A percentile compares a stretch with the other conserved stretches of the same genome.
phyloP scores from a whole-genome alignment of 2,797 vertebrate species.

The Neostethus bicornis region DNA sequence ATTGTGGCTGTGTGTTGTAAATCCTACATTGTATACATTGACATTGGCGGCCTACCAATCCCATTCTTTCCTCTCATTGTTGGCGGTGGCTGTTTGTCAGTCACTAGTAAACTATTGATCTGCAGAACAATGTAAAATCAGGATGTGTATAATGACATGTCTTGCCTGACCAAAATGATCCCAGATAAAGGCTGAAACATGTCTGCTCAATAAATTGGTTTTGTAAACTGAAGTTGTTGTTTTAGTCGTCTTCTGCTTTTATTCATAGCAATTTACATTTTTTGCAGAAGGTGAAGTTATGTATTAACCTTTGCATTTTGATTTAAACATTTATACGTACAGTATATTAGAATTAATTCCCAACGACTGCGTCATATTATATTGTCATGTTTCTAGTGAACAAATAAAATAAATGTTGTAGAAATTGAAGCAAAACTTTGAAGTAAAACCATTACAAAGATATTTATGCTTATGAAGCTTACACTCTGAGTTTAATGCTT shows the following conservation, averaged over 20 bases:
- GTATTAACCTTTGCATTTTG: not conserved
- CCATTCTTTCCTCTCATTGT: not conserved
- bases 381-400: not conserved
- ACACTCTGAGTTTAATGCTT: too few relatives aligned
- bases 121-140: slow-evolving; percentile 1
- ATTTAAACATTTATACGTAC: not conserved
- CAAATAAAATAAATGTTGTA: not conserved
- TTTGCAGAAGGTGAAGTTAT: not conserved
- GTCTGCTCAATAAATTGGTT: not conserved
- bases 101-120: slow-evolving; percentile 7
- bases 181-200: not conserved
- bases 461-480: too few relatives aligned
- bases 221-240: not conserved
- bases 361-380: not conserved
- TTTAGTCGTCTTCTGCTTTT: not conserved
- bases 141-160: slow-evolving; percentile 3
- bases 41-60: not conserved
- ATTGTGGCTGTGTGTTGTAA: not conserved
- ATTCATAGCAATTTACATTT: not conserved
- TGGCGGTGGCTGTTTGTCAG: not conserved
- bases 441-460: not conserved
- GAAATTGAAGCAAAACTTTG: not conserved
- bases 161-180: slow-evolving; percentile 4
- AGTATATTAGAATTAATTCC: too few relatives aligned
- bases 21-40: not conserved